Conservation (phyloP, 1,140 invertebrate species). For the Drosophila truncata region DNA sequence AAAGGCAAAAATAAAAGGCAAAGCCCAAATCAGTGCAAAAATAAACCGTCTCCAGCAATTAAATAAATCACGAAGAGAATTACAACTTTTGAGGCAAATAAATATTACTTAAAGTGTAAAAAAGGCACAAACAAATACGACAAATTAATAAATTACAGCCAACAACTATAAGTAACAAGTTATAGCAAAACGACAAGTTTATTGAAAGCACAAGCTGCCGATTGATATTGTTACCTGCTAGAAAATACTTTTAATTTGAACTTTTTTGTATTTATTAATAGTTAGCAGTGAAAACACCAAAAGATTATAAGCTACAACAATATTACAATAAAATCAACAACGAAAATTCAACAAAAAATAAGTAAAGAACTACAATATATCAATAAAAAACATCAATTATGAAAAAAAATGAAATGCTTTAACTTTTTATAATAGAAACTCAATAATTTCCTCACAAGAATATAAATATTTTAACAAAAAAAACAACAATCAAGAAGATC, state of each 20-base stretch:
- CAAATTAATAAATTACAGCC: neutral
- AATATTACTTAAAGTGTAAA: neutral
- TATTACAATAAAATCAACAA: slow-evolving; percentile 7
- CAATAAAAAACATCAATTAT: neutral
- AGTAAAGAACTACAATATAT: neutral
- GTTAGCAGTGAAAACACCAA: neutral
- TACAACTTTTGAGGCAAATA: slow-evolving; percentile 8
- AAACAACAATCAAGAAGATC: slow-evolving; percentile 9
- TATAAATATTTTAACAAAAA: neutral
- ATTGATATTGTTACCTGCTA: neutral
- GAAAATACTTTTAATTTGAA: neutral
- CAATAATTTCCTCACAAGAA: neutral
- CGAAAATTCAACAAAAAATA: slow-evolving; percentile 8
- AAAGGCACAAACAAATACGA: neutral
- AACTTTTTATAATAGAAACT: neutral
- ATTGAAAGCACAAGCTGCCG: too few relatives aligned
- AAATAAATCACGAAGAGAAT: slow-evolving; percentile 30
- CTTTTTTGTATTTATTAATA: neutral
- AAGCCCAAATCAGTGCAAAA: slow-evolving; percentile 26
- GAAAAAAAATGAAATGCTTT: neutral
- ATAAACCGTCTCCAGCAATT: slow-evolving; percentile 12
- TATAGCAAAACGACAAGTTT: neutral
- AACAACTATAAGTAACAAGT: slow-evolving; percentile 6
- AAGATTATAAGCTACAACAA: neutral
- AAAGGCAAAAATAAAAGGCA: slow-evolving; percentile 17